phyloP scores from a whole-genome alignment of 1,140 invertebrate genomes.

The Neelides sp. region DNA sequence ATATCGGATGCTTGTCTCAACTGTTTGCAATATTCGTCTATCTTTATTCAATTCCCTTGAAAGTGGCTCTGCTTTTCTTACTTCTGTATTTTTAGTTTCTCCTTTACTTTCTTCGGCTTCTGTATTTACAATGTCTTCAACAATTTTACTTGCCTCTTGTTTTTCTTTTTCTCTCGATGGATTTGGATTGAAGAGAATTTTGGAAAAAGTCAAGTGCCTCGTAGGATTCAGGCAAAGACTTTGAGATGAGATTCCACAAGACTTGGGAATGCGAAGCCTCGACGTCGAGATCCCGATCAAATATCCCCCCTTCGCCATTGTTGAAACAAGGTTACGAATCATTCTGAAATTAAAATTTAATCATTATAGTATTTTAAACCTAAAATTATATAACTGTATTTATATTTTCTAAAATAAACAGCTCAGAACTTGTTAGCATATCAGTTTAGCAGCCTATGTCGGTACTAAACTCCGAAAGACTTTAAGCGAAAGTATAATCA shows the following conservation, averaged over 20 bases:
- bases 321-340: no score
- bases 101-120: no score
- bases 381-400: neutral
- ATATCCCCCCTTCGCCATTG: no score
- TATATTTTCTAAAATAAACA: neutral
- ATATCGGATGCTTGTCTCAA: conserved; percentile 74
- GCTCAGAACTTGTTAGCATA: neutral
- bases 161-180: neutral
- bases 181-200: neutral
- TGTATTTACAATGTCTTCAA: no score
- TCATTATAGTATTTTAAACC: neutral
- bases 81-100: neutral
- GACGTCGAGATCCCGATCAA: no score
- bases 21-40: conserved; percentile 50
- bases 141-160: neutral
- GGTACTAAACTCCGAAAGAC: no score
- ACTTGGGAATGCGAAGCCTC: no score
- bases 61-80: conserved; percentile 17
- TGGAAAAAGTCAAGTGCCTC: no score
- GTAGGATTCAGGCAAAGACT: no score
- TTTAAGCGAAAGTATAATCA: no score
- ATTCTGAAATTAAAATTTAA: no score
- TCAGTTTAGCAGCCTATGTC: neutral
- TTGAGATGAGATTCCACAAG: no score
- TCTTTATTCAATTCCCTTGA: conserved; percentile 45